These are phyloP conservation scores for Tragelaphus scriptus DNA, from an alignment of 2,113 vertebrate genomes.

Conservation along the genomic window DNA sequence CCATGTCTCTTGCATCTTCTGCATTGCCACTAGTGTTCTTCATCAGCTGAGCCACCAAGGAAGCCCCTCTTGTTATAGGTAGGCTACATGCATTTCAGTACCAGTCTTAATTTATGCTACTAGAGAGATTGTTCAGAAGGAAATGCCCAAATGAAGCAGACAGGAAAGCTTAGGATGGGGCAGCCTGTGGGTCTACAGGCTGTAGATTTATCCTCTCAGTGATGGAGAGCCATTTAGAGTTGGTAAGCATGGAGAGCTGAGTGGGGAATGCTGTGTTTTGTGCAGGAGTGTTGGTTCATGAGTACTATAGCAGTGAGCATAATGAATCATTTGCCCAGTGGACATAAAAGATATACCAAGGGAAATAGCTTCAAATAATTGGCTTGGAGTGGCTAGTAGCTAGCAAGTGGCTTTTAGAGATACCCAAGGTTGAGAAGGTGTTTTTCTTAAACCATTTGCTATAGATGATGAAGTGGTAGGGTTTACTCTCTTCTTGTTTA, in stretches of 20 bases:
- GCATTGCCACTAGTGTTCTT: neutral
- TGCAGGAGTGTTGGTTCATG: neutral
- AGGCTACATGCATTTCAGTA: neutral
- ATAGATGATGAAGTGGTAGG: slow-evolving; percentile 53
- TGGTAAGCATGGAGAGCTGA: neutral
- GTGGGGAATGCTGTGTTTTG: neutral
- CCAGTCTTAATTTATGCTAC: neutral
- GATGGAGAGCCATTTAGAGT: neutral
- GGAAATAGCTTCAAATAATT: neutral
- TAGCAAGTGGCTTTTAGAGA: slow-evolving; percentile 49
- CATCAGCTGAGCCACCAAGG: neutral
- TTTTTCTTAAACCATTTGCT: slow-evolving; percentile 23
- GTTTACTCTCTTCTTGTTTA: slow-evolving; percentile 49
- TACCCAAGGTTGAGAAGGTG: neutral
- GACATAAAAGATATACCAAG: neutral
- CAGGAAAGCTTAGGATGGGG: neutral
- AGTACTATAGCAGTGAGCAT: slow-evolving; percentile 43
- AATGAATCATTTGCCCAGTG: slow-evolving; percentile 2
- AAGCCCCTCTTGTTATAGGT: neutral
- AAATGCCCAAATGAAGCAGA: neutral
- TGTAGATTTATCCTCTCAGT: neutral
- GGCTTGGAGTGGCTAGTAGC: slow-evolving; percentile 19
- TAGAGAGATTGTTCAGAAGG: neutral
- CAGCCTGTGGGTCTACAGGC: neutral
- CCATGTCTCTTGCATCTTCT: neutral